phyloP scores from a whole-genome alignment of 1,140 invertebrate genomes.

The Atopsyche davidsoni region DNA sequence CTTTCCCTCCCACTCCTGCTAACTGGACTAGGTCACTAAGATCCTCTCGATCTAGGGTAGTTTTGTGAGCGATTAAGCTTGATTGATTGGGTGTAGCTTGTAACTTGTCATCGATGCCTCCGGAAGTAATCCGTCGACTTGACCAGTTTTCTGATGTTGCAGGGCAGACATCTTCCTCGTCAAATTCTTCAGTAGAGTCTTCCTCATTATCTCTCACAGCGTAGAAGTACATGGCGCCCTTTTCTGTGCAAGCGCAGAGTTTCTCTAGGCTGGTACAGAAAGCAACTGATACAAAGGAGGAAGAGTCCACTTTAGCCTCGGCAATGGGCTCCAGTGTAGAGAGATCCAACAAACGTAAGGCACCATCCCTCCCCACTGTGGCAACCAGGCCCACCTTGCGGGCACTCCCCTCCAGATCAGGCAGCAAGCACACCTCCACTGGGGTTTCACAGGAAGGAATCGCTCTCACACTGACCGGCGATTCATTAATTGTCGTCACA shows the following conservation, averaged over 20 bases:
- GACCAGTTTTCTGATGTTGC: conserved; percentile 33
- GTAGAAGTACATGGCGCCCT: conserved; percentile 78
- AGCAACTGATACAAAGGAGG: conserved; percentile 65
- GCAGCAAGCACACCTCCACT: conserved; percentile 60
- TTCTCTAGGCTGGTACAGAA: conserved; percentile 79
- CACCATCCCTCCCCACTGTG: conserved; percentile 60
- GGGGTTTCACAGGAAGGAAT: conserved; percentile 58
- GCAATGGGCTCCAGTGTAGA: conserved; percentile 57
- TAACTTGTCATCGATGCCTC: conserved; percentile 44
- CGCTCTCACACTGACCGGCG: conserved; percentile 57
- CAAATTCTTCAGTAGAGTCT: conserved; percentile 60
- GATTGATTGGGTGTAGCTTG: conserved; percentile 40
- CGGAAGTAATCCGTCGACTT: conserved; percentile 27
- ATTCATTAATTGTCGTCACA: conserved; percentile 53
- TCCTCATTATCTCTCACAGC: conserved; percentile 64
- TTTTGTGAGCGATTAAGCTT: conserved; percentile 38
- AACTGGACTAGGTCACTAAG: conserved; percentile 39
- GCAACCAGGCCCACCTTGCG: conserved; percentile 39
- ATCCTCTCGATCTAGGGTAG: conserved; percentile 37
- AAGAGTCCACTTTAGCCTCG: conserved; percentile 57
- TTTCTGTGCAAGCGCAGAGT: conserved; percentile 72
- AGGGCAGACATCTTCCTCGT: conserved; percentile 56
- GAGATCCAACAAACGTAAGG: conserved; percentile 60
- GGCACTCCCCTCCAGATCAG: conserved; percentile 47
- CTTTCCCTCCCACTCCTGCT: conserved; percentile 39